Conservation (phyloP, 1,140 invertebrate genomes). For the Brachionus rotundiformis region DNA sequence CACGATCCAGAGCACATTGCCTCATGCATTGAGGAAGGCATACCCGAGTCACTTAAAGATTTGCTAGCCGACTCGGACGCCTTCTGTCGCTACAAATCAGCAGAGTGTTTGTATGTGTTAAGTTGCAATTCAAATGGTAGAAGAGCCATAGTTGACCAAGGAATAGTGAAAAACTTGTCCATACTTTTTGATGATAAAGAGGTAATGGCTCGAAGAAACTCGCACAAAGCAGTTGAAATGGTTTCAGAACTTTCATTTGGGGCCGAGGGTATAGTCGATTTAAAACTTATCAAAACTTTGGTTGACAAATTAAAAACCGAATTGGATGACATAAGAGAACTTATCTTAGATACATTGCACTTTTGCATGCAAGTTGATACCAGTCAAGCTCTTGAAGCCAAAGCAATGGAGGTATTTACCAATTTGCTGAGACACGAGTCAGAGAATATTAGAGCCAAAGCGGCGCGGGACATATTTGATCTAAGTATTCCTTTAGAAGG, state of each 20-base stretch:
- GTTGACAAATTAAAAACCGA: constrained; percentile 61
- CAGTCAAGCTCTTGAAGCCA: constrained; percentile 57
- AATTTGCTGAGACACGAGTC: constrained; percentile 57
- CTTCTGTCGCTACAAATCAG: constrained; percentile 61
- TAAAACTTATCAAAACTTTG: constrained; percentile 58
- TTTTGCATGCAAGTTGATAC: constrained; percentile 63
- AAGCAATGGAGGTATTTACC: constrained; percentile 62
- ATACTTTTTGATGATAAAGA: constrained; percentile 62
- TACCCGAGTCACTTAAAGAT: constrained; percentile 59
- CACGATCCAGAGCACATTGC: constrained; percentile 65
- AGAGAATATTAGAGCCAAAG: constrained; percentile 58
- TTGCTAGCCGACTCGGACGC: constrained; percentile 59
- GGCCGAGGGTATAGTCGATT: constrained; percentile 60
- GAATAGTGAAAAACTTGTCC: constrained; percentile 60
- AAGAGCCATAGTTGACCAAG: constrained; percentile 60
- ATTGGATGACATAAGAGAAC: constrained; percentile 62
- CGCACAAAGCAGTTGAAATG: constrained; percentile 63
- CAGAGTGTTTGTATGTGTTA: constrained; percentile 63
- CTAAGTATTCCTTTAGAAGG: constrained; percentile 63
- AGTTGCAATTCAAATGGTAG: constrained; percentile 60
- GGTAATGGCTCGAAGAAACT: constrained; percentile 61
- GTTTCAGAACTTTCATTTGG: constrained; percentile 61
- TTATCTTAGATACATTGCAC: constrained; percentile 64
- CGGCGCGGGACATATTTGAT: constrained; percentile 64
- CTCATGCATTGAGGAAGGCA: constrained; percentile 60